Conservation (phyloP, 2,797 vertebrate genomes). For the Denticeps clupeoides region DNA sequence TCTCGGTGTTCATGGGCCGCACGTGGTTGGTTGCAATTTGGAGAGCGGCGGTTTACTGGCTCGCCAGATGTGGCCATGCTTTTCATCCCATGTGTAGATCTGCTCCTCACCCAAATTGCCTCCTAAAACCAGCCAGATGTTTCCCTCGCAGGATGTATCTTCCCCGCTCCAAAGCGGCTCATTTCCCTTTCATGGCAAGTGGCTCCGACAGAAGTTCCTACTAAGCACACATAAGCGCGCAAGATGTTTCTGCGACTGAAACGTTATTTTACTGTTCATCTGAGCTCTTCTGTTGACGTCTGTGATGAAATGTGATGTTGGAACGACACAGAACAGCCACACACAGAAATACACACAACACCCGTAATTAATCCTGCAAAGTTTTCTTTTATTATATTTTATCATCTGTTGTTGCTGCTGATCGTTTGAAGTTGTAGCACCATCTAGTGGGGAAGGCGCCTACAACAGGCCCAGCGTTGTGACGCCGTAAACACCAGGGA, state of each 20-base stretch:
- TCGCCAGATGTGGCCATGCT: slow-evolving; percentile 12
- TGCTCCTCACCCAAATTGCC: slow-evolving; percentile 15
- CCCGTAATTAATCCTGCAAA: too few species aligned
- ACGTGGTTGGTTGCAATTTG: neutral
- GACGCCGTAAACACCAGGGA: too few species aligned
- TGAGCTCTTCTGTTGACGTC: too few species aligned
- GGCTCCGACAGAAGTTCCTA: neutral
- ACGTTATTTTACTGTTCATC: too few species aligned
- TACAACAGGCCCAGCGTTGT: too few species aligned
- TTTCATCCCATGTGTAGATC: slow-evolving; percentile 22
- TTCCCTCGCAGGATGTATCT: slow-evolving; percentile 8
- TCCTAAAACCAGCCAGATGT: slow-evolving; percentile 13
- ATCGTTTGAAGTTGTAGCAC: neutral
- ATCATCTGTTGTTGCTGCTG: too few species aligned
- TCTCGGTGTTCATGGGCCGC: too few species aligned
- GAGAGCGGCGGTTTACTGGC: neutral
- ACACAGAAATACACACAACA: too few species aligned
- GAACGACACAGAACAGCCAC: too few species aligned
- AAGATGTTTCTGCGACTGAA: slow-evolving; percentile 3
- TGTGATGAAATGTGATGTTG: too few species aligned
- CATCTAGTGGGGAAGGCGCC: neutral
- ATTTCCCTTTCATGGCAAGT: neutral
- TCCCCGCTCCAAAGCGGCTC: neutral
- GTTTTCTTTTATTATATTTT: too few species aligned
- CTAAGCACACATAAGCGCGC: neutral